phyloP scores from a whole-genome alignment of 2,888 invertebrate genomes.

The Athetis lepigone region DNA sequence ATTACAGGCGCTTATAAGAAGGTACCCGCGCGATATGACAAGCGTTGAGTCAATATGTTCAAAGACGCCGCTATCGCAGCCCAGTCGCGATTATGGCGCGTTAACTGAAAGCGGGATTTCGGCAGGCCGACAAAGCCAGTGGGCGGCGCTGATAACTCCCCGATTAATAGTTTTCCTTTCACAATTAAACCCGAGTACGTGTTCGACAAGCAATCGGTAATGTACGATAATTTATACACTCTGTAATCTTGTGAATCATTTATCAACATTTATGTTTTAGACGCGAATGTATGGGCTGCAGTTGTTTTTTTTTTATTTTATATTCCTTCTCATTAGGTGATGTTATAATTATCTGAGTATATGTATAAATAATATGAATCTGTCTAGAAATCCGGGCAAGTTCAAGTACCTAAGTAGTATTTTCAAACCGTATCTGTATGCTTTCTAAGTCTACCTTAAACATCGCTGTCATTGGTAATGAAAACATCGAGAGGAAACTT shows the following conservation, averaged over 20 bases:
- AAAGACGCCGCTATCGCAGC: conserved; percentile 87
- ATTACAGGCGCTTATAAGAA: conserved; percentile 85
- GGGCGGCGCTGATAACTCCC: conserved; percentile 77
- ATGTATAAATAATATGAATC: no score
- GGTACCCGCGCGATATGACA: conserved; percentile 80
- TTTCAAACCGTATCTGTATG: no score
- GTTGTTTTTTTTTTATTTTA: background rate
- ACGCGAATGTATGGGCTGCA: background rate
- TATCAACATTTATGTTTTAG: background rate
- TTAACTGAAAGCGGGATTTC: conserved; percentile 87
- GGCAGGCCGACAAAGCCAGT: conserved; percentile 86
- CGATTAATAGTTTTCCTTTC: conserved; percentile 88
- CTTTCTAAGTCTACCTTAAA: no score
- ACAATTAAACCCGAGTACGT: conserved; percentile 76
- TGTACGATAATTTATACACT: conserved; percentile 76
- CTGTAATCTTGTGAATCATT: conserved; percentile 72
- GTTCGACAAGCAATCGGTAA: conserved; percentile 81
- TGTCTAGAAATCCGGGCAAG: no score
- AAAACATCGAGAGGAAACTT: no score
- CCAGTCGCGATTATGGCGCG: conserved; percentile 80
- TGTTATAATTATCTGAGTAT: no score
- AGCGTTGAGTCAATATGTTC: conserved; percentile 81
- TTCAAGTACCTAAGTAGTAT: no score
- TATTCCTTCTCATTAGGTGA: background rate
- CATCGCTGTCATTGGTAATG: no score